Evolutionary conservation across 1,140 invertebrate species (phyloP).

Genomic region (Zophobas morio): DNA sequence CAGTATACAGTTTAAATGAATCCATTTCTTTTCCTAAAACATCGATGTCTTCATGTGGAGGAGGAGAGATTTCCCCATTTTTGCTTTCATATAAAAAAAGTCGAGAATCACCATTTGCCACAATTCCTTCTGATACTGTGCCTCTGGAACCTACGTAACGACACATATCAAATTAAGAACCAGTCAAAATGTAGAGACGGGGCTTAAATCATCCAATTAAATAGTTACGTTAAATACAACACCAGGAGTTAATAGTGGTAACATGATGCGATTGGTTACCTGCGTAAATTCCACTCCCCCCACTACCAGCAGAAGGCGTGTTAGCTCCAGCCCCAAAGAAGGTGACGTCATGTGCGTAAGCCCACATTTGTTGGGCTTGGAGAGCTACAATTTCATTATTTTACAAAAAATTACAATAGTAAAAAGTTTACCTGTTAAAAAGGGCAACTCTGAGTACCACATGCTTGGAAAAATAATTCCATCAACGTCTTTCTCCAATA

Average conservation of each 20-base stretch:
- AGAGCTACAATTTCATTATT: slow-evolving; percentile 61
- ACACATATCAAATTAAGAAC: no score
- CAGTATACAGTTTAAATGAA: slow-evolving; percentile 21
- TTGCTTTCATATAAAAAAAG: background rate
- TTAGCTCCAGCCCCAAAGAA: slow-evolving; percentile 71
- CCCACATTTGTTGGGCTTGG: slow-evolving; percentile 70
- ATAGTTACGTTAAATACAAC: background rate
- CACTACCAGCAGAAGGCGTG: slow-evolving; percentile 65
- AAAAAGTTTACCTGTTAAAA: slow-evolving; percentile 73
- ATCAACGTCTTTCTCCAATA: slow-evolving; percentile 71
- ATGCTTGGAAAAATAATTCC: slow-evolving; percentile 79
- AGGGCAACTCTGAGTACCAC: slow-evolving; percentile 83
- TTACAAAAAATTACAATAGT: background rate
- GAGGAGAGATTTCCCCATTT: background rate
- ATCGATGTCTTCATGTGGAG: slow-evolving; percentile 26
- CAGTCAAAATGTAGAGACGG: no score
- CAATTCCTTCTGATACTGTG: background rate
- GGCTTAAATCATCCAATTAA: background rate
- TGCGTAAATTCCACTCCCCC: slow-evolving; percentile 67
- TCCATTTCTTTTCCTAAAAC: slow-evolving; percentile 41
- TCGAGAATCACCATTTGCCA: background rate
- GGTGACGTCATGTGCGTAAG: slow-evolving; percentile 68
- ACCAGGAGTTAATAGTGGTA: background rate
- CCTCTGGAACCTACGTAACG: background rate
- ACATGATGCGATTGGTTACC: slow-evolving; percentile 54